phyloP scores from a whole-genome alignment of 2,113 vertebrate species.

The Microcebus tavaratra region DNA sequence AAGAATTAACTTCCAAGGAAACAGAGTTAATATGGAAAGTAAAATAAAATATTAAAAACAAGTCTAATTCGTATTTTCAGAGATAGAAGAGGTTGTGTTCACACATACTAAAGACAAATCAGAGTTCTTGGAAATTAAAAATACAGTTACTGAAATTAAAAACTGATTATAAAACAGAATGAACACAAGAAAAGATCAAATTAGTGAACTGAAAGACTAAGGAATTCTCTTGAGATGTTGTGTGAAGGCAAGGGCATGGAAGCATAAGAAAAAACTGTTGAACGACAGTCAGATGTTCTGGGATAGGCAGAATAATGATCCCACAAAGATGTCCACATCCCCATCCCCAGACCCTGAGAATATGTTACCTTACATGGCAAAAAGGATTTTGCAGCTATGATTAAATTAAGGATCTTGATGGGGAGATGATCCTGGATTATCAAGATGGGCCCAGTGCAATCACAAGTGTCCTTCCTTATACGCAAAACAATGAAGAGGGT shows the following conservation, averaged over 20 bases:
- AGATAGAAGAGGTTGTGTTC: background rate
- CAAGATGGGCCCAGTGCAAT: background rate
- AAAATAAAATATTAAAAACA: background rate
- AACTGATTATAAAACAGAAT: background rate
- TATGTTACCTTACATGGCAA: background rate
- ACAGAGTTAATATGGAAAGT: background rate
- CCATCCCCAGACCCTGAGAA: background rate
- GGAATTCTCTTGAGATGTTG: background rate
- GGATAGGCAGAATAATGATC: background rate
- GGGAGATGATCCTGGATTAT: background rate
- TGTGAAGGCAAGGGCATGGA: background rate
- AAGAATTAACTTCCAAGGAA: background rate
- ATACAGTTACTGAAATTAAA: slow-evolving; percentile 3
- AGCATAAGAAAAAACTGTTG: background rate
- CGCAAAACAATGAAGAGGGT: background rate
- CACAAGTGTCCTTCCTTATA: background rate
- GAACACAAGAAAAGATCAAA: background rate
- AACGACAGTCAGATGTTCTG: background rate
- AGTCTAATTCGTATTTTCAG: background rate
- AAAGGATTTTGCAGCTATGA: background rate
- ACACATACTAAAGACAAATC: background rate
- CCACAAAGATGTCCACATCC: background rate
- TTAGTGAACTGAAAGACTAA: background rate
- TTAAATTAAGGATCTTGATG: background rate
- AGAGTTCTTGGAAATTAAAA: slow-evolving; percentile 29